Evolutionary conservation across 1,140 invertebrate genomes (phyloP).

Genomic region (Hypothenemus hampei): DNA sequence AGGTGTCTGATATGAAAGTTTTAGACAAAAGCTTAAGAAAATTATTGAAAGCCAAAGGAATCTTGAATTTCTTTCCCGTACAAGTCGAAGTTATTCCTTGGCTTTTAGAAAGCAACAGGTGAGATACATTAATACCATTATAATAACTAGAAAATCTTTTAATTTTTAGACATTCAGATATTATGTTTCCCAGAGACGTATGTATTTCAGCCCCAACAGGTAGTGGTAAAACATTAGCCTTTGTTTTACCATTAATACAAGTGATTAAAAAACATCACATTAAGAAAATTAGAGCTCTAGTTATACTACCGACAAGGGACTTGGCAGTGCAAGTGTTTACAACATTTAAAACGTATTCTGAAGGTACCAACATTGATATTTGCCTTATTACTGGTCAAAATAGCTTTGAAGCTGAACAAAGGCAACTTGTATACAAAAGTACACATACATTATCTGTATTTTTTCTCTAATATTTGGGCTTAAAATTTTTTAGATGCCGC

Average conservation of each 20-base stretch:
- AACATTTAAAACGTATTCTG: constrained; percentile 72
- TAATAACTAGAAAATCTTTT: not conserved
- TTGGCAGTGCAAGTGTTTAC: constrained; percentile 83
- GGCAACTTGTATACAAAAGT: constrained; percentile 65
- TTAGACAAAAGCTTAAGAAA: constrained; percentile 60
- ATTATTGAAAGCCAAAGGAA: constrained; percentile 65
- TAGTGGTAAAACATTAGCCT: constrained; percentile 95
- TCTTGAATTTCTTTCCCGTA: constrained; percentile 81
- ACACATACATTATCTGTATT: constrained; percentile 30
- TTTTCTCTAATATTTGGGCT: constrained; percentile 1
- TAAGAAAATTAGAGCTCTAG: constrained; percentile 69
- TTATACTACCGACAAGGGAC: constrained; percentile 89
- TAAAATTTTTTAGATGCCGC: constrained; percentile 34
- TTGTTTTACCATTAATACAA: constrained; percentile 89
- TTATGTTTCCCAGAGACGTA: constrained; percentile 76
- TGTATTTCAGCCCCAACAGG: constrained; percentile 97
- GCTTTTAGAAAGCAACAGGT: constrained; percentile 50
- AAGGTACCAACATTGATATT: constrained; percentile 67
- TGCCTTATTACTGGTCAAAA: constrained; percentile 68
- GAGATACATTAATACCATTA: not conserved
- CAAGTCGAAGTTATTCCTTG: constrained; percentile 80
- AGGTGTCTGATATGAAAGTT: constrained; percentile 55
- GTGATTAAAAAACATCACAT: constrained; percentile 50
- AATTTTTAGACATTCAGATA: constrained; percentile 47
- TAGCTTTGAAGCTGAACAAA: constrained; percentile 71